Conservation (phyloP, 2,797 vertebrate genomes). For the Channallabes apus region DNA sequence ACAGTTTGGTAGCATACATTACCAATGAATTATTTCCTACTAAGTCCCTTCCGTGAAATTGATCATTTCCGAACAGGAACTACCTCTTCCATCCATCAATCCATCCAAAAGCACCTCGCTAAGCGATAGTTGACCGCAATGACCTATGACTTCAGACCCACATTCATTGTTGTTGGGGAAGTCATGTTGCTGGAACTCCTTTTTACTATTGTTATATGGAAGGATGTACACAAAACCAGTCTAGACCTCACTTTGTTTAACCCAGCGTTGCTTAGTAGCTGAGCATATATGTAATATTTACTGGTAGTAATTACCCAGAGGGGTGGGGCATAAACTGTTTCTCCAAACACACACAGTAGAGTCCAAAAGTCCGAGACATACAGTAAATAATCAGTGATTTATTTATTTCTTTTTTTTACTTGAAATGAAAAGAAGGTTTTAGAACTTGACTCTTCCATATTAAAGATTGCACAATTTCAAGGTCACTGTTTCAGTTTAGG, state of each 20-base stretch:
- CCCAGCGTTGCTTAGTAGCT: not conserved
- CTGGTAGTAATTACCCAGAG: not conserved
- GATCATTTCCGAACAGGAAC: conserved; percentile 8
- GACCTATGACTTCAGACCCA: too few species aligned
- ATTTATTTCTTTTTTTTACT: not conserved
- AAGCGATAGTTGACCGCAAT: too few species aligned
- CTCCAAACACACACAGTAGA: not conserved
- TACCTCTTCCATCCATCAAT: too few species aligned
- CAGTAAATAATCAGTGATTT: not conserved
- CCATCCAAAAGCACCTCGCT: too few species aligned
- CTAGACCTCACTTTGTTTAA: not conserved
- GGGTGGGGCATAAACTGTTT: not conserved
- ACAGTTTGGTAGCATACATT: not conserved
- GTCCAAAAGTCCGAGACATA: not conserved
- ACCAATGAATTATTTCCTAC: conserved; percentile 1
- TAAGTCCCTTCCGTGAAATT: not conserved
- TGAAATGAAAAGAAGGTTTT: not conserved
- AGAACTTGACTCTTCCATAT: not conserved
- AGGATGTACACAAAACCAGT: not conserved
- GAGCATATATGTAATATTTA: not conserved
- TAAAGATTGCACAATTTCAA: too few species aligned
- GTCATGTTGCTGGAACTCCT: not conserved
- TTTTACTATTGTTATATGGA: not conserved
- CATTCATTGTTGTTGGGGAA: too few species aligned
- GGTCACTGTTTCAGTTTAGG: too few species aligned